A percentile compares a stretch with the other conserved stretches of the same genome.
Conservation (phyloP, 2,888 invertebrate genomes). For the Euphydryas editha region DNA sequence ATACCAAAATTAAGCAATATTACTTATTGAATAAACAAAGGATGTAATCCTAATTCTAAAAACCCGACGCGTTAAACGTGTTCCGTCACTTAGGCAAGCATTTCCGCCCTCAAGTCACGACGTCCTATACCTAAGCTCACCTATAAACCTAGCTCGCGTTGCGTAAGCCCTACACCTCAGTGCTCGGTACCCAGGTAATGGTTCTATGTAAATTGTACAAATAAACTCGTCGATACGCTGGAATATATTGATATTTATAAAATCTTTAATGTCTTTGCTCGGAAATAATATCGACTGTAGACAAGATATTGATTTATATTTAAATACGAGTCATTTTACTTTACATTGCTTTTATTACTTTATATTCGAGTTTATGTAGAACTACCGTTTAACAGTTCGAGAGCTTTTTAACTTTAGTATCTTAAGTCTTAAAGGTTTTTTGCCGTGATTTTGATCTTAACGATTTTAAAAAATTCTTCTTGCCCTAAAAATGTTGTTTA, state of each 20-base stretch:
- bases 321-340: background rate
- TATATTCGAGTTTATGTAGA: no score
- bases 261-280: slow-evolving; percentile 10
- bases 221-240: slow-evolving; percentile 20
- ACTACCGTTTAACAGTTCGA: no score
- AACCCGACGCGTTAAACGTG: slow-evolving; percentile 27
- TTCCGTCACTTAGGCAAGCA: slow-evolving; percentile 30
- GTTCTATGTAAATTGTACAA: slow-evolving; percentile 31
- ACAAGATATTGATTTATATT: background rate
- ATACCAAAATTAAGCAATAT: background rate
- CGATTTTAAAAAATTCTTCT: no score
- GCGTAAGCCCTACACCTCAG: background rate
- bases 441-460: no score
- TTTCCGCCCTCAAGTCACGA: slow-evolving; percentile 45
- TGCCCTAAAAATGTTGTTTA: no score
- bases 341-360: background rate
- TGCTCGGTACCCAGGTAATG: background rate
- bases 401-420: no score
- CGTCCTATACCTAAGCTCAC: slow-evolving; percentile 31
- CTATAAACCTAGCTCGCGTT: slow-evolving; percentile 25
- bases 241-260: slow-evolving; percentile 11
- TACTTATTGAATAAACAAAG: no score
- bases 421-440: no score
- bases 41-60: background rate
- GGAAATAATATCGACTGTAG: background rate